Evolutionary conservation across 2,797 vertebrate species (phyloP).

Genomic region (Crenuchus spilurus): DNA sequence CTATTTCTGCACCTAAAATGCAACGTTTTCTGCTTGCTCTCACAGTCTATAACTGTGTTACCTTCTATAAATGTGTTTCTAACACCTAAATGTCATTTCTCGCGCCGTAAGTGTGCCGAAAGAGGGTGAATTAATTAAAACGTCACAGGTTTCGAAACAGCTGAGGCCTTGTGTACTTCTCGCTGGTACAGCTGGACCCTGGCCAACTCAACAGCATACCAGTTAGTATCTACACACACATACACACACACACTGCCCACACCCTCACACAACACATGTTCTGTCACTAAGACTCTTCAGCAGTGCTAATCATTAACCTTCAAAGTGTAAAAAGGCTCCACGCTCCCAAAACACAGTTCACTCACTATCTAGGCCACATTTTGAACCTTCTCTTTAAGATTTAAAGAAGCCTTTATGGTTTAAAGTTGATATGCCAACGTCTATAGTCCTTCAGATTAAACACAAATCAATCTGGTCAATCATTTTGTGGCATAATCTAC

Average conservation of each 20-base stretch:
- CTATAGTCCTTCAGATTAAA: too few species aligned
- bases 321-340: slow-evolving; percentile 28
- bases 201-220: slow-evolving; percentile 45
- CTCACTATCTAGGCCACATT: slow-evolving; percentile 10
- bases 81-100: slow-evolving; percentile 28
- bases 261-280: slow-evolving; percentile 10
- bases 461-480: too few species aligned
- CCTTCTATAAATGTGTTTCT: slow-evolving; percentile 25
- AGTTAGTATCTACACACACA: slow-evolving; percentile 9
- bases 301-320: slow-evolving; percentile 40
- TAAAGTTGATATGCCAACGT: too few species aligned
- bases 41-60: background rate
- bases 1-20: background rate
- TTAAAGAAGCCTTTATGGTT: too few species aligned
- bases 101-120: slow-evolving; percentile 29
- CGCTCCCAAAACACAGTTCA: slow-evolving; percentile 8
- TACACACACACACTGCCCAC: slow-evolving; percentile 5
- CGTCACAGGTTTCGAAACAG: slow-evolving; percentile 43
- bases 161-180: slow-evolving; percentile 46
- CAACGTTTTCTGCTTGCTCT: background rate
- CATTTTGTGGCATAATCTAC: too few species aligned
- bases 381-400: too few species aligned
- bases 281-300: slow-evolving; percentile 33
- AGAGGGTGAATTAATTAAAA: slow-evolving; percentile 46
- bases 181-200: slow-evolving; percentile 45